Evolutionary conservation across 92 coral and sea anemone genomes (phyloP).

Genomic region (Epizoanthus scotinus): DNA sequence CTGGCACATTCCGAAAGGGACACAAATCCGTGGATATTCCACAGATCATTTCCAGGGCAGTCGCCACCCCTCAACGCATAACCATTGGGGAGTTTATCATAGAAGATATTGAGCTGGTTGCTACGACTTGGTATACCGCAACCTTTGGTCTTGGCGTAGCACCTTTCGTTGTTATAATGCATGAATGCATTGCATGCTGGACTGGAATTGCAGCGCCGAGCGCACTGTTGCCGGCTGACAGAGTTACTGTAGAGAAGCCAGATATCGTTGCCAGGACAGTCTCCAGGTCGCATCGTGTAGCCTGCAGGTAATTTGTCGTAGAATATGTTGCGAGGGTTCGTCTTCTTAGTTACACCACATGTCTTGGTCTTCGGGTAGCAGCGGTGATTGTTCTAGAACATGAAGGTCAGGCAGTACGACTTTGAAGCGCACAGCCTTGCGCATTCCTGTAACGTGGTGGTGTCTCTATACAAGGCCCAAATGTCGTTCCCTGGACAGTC

Average conservation of each 20-base stretch:
- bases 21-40: not conserved
- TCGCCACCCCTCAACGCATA: slow-evolving; percentile 20
- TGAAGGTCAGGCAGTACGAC: slow-evolving; percentile 15
- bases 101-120: slow-evolving; percentile 5
- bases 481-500: slow-evolving; percentile 29
- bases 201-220: not conserved
- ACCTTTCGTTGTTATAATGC: slow-evolving; percentile 1
- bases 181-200: not conserved
- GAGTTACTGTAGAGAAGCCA: not conserved
- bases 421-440: slow-evolving; percentile 24
- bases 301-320: slow-evolving; percentile 16
- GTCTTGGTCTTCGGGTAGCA: slow-evolving; percentile 31
- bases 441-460: slow-evolving; percentile 12
- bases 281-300: slow-evolving; percentile 9
- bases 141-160: not conserved
- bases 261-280: slow-evolving; percentile 8
- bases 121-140: too few species aligned
- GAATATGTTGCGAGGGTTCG: slow-evolving; percentile 19
- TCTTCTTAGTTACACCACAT: not conserved
- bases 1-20: slow-evolving; percentile 1
- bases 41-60: slow-evolving; percentile 23
- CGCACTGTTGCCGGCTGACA: not conserved
- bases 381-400: slow-evolving; percentile 28
- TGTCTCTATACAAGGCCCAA: slow-evolving; percentile 8
- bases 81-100: slow-evolving; percentile 24